Evolutionary conservation across 1,140 invertebrate species (phyloP).

Genomic region (Meloidogyne exigua): DNA sequence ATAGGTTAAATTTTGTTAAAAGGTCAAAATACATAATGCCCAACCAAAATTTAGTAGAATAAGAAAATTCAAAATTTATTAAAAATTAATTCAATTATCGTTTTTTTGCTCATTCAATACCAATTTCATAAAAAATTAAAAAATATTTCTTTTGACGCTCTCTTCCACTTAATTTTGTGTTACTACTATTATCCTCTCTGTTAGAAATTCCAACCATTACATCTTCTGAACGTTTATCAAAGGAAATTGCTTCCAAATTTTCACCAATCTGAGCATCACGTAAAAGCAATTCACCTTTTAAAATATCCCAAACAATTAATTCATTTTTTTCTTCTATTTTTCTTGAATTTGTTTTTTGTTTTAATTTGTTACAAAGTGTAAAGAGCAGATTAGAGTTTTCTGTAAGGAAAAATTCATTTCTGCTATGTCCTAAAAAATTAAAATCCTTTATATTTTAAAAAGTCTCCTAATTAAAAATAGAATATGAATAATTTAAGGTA

Average conservation of each 20-base stretch:
- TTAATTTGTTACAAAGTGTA: neutral
- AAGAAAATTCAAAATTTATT: too few relatives aligned
- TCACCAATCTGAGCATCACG: neutral
- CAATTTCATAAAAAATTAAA: constrained; percentile 6
- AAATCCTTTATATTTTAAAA: too few relatives aligned
- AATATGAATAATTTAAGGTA: too few relatives aligned
- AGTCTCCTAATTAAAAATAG: too few relatives aligned
- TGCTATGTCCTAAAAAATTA: neutral
- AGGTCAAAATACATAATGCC: too few relatives aligned
- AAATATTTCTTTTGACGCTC: neutral
- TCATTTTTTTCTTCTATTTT: neutral
- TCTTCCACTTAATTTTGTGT: neutral
- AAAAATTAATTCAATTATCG: too few relatives aligned
- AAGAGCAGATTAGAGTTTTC: neutral
- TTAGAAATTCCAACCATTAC: neutral
- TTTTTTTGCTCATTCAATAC: neutral
- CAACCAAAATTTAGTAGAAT: too few relatives aligned
- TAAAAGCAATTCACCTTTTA: neutral
- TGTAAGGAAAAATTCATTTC: neutral
- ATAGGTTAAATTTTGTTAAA: too few relatives aligned
- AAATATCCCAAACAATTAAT: constrained; percentile 5
- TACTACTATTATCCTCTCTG: neutral
- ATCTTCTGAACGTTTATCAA: neutral
- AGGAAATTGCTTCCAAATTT: neutral
- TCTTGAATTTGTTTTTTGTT: neutral